Base-by-base conservation (phyloP, 2,888 invertebrate genomes). In the Dynastes tityus region DNA sequence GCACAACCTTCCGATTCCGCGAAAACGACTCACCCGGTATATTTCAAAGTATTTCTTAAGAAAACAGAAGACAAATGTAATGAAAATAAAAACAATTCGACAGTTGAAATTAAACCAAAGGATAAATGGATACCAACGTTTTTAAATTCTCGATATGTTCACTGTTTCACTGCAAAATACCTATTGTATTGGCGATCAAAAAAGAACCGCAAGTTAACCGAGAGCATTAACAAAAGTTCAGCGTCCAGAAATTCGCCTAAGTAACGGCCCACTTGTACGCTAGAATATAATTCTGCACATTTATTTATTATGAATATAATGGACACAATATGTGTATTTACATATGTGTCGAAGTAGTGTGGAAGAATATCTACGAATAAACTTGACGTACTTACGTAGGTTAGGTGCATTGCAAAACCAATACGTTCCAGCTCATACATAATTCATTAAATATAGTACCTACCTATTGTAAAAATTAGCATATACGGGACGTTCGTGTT, bases 381-480 rank as follows among this genome's bases (percentile, higher is more conserved):
- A 16, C 27, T 51, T 11, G 49, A 51, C 61, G 40, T n/a, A 58
- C 37, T 13, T 58, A 51, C 55, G 40, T 64, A 76, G 53, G 51
- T 29, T 64, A 76, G 37, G 76, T 55, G 51, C 53, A 67, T 29
- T 51, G 68, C 68, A 53, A 68, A 68, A 45, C 27, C 9, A 9
- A 63, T 63, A 63, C 32, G 32, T 63, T 32, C 27, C 13, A 63
- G 32, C 27, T 75, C 68, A 77, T 77, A 67, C 77, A 77, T 77
- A 77, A 77, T 77, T 65, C 77, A 77, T 68, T 32, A 77, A 68
- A 68, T 76, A 65, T 65, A 65, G 45, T 65, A 63, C 32, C 29
- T 63, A 63, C 37, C 65, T 76, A 77, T 68, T 77, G 77, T 68
- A 68, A 77, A 77, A 68, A 77, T 77, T 77, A 55, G 58, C 68